Evolutionary conservation across 23 tunicate species (phyloP).

Genomic region (Pegea sp.): DNA sequence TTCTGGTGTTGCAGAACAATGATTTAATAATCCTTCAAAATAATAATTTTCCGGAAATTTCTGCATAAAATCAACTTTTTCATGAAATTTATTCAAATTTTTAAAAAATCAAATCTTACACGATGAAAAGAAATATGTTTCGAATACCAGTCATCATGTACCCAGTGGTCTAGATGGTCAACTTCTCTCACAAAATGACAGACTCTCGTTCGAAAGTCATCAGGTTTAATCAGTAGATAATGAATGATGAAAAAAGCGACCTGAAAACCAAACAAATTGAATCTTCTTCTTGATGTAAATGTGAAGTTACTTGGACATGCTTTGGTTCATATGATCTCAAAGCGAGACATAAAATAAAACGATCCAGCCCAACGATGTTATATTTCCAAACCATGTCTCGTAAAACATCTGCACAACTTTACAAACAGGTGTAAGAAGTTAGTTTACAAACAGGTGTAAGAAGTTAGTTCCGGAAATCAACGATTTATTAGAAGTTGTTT

Average conservation of each 20-base stretch:
- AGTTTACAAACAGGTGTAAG: no score
- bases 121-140: slow-evolving; percentile 71
- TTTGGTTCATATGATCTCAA: slow-evolving; percentile 53
- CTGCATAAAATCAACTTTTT: slow-evolving; percentile 4
- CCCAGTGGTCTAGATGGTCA: slow-evolving; percentile 51
- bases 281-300: neutral
- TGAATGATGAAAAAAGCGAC: slow-evolving; percentile 84
- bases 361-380: slow-evolving; percentile 54
- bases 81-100: neutral
- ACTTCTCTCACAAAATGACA: slow-evolving; percentile 50
- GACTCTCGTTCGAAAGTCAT: slow-evolving; percentile 51
- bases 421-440: neutral
- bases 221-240: slow-evolving; percentile 66
- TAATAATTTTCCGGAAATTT: slow-evolving; percentile 62
- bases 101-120: slow-evolving; percentile 4
- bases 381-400: slow-evolving; percentile 84
- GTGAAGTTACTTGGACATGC: slow-evolving; percentile 29
- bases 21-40: slow-evolving; percentile 57
- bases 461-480: neutral
- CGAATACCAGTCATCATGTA: slow-evolving; percentile 46
- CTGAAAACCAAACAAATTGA: slow-evolving; percentile 5
- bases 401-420: slow-evolving; percentile 25
- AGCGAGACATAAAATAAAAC: slow-evolving; percentile 63
- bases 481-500: neutral
- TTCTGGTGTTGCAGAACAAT: slow-evolving; percentile 28